phyloP scores from a whole-genome alignment of 2,113 vertebrate species.

The Phasianus colchicus region DNA sequence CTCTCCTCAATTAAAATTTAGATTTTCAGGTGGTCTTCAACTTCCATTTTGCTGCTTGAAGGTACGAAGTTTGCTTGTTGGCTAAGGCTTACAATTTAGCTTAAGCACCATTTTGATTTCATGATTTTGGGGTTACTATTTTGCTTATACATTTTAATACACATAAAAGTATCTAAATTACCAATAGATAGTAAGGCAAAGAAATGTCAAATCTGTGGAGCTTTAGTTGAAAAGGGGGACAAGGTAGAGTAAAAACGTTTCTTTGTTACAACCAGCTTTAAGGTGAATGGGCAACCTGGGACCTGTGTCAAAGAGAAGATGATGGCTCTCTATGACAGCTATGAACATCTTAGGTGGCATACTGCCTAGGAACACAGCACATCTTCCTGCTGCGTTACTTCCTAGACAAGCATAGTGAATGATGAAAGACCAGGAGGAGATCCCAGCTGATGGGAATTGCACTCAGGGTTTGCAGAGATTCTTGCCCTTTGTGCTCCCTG shows the following conservation, averaged over 20 bases:
- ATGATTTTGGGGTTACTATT: neutral
- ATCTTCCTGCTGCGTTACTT: neutral
- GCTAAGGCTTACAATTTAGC: neutral
- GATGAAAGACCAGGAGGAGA: neutral
- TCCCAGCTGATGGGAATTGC: neutral
- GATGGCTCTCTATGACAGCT: neutral
- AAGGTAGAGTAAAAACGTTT: neutral
- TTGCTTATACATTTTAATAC: neutral
- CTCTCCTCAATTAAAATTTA: neutral
- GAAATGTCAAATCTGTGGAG: neutral
- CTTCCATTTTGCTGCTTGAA: neutral
- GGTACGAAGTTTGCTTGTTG: neutral
- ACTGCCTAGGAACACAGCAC: neutral
- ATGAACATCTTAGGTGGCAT: neutral
- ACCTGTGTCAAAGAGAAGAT: neutral
- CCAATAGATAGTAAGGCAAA: neutral
- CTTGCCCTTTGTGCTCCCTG: neutral
- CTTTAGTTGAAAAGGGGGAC: neutral
- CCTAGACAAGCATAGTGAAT: neutral
- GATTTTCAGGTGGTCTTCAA: neutral
- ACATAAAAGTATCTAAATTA: neutral
- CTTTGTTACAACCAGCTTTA: neutral
- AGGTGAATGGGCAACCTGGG: neutral
- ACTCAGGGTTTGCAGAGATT: neutral
- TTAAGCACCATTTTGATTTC: neutral